Evolutionary conservation across 2,113 vertebrate genomes (phyloP), one percentile per base, ranked within the genome.

Genomic region (Seriola dumerili): DNA sequence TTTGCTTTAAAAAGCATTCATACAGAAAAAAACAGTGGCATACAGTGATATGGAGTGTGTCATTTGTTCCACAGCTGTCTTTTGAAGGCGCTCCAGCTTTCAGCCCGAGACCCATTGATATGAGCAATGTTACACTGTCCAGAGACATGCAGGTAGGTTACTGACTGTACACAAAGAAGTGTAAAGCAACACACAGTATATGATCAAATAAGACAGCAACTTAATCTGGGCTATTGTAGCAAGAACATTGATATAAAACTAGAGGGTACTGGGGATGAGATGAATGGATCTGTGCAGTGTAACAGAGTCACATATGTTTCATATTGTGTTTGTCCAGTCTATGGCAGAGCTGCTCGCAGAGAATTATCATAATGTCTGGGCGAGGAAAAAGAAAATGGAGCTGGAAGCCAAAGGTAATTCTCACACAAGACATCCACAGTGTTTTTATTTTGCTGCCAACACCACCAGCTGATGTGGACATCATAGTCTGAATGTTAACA

Each of bases 321-420:
- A 52, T 14, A 9, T 52, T 83, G 10, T 90, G 48, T 59, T 83
- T 73, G 58, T 92, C 55, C 90, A 99, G 98, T 96, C 97, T 16
- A 97, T 99, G 97, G 97, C 98, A 63, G 98, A 99, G 84, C 96
- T 98, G 93, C 97, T 99, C 88, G 98, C 98, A 21, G 98, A 99
- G 92, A 99, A 99, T 90, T 98, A 98, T 89, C 98, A 99, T 87
- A 99, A 99, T 58, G 97, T 97, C 86, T 99, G 98, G 98, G 97
- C 98, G 63, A 97, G 96, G 92, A 98, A 97, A 91, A 99, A 98
- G 95, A 99, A 99, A 85, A 80, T 96, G 73, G 98, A 99, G 50
- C 94, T 99, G 69, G 97, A 99, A 94, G 96, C 96, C 85, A 99
- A 99, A 99, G 98, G 98, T 99, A 94, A 65, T 81, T 36, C 38